Evolutionary conservation across 2,888 invertebrate species (phyloP), one percentile per base, ranked within the genome.

Genomic region (Prosopocoilus inquinatus): DNA sequence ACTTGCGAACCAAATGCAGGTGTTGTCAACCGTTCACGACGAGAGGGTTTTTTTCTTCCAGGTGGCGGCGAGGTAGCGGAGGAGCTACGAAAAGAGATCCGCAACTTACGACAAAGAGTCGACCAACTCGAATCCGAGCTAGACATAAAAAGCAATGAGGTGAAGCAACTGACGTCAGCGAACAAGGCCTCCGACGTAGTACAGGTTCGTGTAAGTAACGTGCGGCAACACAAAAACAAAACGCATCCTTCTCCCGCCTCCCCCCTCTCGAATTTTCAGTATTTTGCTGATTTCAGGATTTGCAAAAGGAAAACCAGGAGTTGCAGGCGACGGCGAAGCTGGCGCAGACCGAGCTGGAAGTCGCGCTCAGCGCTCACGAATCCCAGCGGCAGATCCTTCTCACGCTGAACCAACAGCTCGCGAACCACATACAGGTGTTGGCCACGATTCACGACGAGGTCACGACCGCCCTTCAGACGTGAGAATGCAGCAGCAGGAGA

Each of bases 361-460:
- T 90, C 44, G 88, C 90, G 1, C 77, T 90, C 51, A 86, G 89
- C 59, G 87, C 91, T 28, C 90, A 91, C 71, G 91, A 91, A 74
- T 89, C 89, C 13, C 91, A 91, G 77, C 81, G 88, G 65, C 87
- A 90, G 71, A 88, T 91, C 62, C 80, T 92, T 65, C 86, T 90
- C 68, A 90, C 91, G 35, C 79, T 92, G 65, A 93, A 90, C 78
- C 86, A 89, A 67, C 92, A 94, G 79, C 83, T 93, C 69, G 91
- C 91, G 50, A 79, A 87, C 55, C 86, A 89, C 70, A 85, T 92
- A 58, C 89, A 90, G 70, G 90, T 91, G 74, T 80, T 92, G 77
- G 88, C 85, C 63, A 87, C 86, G 62, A 88, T 91, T 77, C 91
- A 91, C 80, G 86, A 88, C 77, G 92, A 92, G 82, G 85, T 91